phyloP scores from a whole-genome alignment of 2,888 invertebrate genomes.

The Sepiola atlantica region DNA sequence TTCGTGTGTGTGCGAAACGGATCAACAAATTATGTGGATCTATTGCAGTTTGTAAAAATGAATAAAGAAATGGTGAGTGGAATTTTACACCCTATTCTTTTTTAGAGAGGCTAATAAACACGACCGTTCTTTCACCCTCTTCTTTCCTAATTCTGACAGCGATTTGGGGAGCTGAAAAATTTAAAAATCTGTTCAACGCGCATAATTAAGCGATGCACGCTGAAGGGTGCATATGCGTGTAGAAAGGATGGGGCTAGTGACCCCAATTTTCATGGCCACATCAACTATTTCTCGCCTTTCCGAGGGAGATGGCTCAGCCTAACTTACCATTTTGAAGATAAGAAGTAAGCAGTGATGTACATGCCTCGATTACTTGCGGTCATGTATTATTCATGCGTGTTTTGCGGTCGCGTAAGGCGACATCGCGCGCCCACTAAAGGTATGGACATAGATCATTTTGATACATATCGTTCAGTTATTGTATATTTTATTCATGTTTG shows the following conservation, averaged over 20 bases:
- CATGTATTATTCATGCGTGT: not conserved
- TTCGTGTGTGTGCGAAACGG: too few species aligned
- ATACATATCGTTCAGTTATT: not conserved
- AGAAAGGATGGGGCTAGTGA: not conserved
- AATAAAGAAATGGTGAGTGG: too few species aligned
- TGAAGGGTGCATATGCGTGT: too few species aligned
- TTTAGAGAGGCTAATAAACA: too few species aligned
- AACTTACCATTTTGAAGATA: not conserved
- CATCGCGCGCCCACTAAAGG: not conserved
- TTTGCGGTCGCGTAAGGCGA: not conserved
- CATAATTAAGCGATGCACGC: not conserved
- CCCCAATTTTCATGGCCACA: not conserved
- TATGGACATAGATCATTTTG: slow-evolving; percentile 9
- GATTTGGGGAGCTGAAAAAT: not conserved
- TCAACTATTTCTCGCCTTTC: not conserved
- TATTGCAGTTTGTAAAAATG: too few species aligned
- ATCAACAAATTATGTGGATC: too few species aligned
- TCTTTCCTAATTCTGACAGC: not conserved
- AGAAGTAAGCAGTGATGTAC: not conserved
- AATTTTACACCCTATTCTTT: not conserved
- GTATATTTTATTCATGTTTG: not conserved
- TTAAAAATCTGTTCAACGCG: not conserved
- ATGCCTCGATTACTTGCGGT: not conserved
- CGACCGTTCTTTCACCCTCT: not conserved
- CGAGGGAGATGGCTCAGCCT: not conserved